These are phyloP conservation scores for Rhopilema esculentum DNA, from an alignment of 30 jellyfish, hydroid and myxozoan genomes.

Conservation along the genomic window DNA sequence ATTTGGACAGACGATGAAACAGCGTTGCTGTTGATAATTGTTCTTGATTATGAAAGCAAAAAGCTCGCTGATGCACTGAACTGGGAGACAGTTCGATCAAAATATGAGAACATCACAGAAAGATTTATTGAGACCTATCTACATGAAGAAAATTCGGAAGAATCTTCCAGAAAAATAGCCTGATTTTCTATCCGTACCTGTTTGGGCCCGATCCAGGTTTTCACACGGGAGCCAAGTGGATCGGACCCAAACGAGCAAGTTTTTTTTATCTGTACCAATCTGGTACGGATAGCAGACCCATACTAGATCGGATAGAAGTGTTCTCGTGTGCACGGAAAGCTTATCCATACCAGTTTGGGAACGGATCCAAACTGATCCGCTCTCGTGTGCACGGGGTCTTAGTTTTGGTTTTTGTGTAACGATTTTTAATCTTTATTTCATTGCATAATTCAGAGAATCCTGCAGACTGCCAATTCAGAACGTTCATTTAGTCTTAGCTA, in stretches of 20 bases:
- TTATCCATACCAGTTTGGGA: constrained; percentile 6
- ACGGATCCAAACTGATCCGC: background rate
- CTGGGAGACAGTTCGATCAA: too few relatives aligned
- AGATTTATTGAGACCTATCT: too few relatives aligned
- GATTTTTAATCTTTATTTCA: background rate
- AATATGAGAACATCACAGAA: background rate
- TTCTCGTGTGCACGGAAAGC: constrained; percentile 1
- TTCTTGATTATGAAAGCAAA: too few relatives aligned
- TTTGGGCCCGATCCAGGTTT: background rate
- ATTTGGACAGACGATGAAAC: too few relatives aligned
- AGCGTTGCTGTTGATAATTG: too few relatives aligned
- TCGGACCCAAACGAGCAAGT: background rate
- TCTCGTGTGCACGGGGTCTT: background rate
- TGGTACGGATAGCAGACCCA: background rate
- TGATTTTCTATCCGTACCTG: background rate
- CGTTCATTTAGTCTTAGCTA: too few relatives aligned
- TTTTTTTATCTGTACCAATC: background rate
- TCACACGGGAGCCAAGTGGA: constrained; percentile 15
- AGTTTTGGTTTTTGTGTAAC: background rate
- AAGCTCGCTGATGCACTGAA: too few relatives aligned
- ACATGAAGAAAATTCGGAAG: background rate
- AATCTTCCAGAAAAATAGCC: background rate
- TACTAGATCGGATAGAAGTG: constrained; percentile 9
- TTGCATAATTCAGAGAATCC: too few relatives aligned
- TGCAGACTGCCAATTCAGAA: too few relatives aligned